phyloP scores from a whole-genome alignment of 2,888 invertebrate species.

The Fabriciana adippe region DNA sequence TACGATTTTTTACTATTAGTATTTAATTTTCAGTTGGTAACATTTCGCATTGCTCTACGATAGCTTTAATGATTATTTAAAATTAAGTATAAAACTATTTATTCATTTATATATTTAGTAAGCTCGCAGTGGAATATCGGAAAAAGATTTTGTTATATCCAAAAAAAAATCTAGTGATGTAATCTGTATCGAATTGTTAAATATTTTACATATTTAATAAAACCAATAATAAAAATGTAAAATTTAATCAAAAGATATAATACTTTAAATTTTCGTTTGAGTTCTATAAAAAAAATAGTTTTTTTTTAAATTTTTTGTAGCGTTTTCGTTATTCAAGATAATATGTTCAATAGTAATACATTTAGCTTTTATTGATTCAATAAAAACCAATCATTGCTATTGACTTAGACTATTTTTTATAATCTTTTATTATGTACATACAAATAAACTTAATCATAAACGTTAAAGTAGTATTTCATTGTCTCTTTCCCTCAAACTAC shows the following conservation, averaged over 20 bases:
- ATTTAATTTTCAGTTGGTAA: no score
- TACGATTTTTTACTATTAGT: no score
- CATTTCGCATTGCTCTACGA: no score
- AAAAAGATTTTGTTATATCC: not conserved
- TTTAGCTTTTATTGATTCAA: slow-evolving; percentile 44
- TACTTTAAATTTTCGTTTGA: no score
- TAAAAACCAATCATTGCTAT: slow-evolving; percentile 36
- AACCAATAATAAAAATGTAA: not conserved
- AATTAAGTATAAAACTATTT: no score
- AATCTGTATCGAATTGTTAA: no score
- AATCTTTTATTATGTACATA: slow-evolving; percentile 7
- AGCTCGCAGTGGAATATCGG: slow-evolving; percentile 27
- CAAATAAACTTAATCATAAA: not conserved
- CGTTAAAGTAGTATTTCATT: no score
- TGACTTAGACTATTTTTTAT: not conserved
- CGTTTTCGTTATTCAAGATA: slow-evolving; percentile 4
- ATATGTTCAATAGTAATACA: not conserved
- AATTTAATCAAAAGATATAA: not conserved
- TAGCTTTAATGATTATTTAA: no score
- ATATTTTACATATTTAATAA: not conserved
- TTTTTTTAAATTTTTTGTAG: no score
- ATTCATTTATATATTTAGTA: not conserved
- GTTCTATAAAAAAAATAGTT: no score
- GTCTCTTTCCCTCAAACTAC: no score
- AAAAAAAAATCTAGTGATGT: no score